Evolutionary conservation across 2,797 vertebrate genomes (phyloP).

Genomic region (Spinus pinus): DNA sequence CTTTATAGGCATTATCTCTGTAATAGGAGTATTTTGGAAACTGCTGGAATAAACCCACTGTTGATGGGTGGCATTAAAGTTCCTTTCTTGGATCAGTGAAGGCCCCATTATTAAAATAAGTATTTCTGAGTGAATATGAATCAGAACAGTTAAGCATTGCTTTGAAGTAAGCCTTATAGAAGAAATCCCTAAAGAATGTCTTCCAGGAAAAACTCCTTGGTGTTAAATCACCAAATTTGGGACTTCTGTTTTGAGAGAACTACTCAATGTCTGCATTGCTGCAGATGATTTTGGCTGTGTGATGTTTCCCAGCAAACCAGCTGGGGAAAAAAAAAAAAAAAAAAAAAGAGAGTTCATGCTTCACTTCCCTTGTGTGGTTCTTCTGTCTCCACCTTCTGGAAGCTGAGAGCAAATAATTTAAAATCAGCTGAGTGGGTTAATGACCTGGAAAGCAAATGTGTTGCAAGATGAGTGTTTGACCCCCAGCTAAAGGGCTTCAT

Average conservation of each 20-base stretch:
- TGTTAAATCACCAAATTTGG: neutral
- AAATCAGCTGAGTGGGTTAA: neutral
- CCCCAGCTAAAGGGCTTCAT: neutral
- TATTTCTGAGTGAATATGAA: neutral
- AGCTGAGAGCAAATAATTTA: slow-evolving; percentile 23
- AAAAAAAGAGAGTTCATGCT: neutral
- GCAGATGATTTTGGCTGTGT: neutral
- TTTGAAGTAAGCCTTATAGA: neutral
- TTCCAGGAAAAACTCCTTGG: neutral
- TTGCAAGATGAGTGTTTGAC: neutral
- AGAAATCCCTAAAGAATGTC: neutral
- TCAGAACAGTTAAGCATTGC: neutral
- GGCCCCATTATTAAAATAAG: neutral
- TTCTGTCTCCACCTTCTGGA: slow-evolving; percentile 65
- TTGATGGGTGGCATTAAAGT: neutral
- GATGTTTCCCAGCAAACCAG: neutral
- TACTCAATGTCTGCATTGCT: neutral
- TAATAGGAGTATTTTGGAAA: neutral
- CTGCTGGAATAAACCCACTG: neutral
- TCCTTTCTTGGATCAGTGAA: neutral
- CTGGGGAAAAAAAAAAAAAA: fast-evolving
- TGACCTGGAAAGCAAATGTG: neutral
- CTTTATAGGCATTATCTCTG: neutral
- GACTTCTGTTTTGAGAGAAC: neutral
- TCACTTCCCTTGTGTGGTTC: neutral